Base-by-base conservation (phyloP, 2,113 vertebrate genomes). In the Psettodes erumei region DNA sequence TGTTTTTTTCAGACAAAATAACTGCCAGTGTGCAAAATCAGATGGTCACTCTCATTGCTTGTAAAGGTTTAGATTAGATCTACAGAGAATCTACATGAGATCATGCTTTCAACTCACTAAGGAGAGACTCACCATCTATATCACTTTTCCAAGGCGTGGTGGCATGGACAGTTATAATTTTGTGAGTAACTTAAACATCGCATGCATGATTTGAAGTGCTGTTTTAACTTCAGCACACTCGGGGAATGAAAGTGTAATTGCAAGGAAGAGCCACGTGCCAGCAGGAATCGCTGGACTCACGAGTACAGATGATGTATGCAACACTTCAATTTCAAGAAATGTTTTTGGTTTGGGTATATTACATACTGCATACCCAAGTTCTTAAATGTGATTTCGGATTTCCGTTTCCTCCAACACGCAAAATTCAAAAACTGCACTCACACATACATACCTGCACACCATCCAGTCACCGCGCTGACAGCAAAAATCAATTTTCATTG, bases 401-500 rank as follows among this genome's bases (percentile, higher is more conserved):
- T 54, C 45, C 21, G 38, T 21, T 30, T 32, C 33, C 33, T 56
- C 71, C 16, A 6, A 58, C 19, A 56, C 33, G 27, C 23, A 71
- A n/a, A n/a, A n/a, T n/a, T n/a, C n/a, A n/a, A n/a, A n/a, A n/a
- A n/a, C n/a, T 30, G 21, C 8, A 30, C 35, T 48, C 45, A 40
- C 54, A 58, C n/a, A 56, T 19, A 33, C 13, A 27, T 38, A 12
- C 30, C 2, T 54, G 42, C 28, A 78, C 53, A 75, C 53, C 19
- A 43, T 54, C 9, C 47, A 67, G 53, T 15, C 51, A 63, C 32
- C 43, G 50, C 51, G 75, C 40, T 63, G 70, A 81, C 47, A 83
- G 81, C 73, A 75, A 56, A 85, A 90, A 92, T 88, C 77, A 69
- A 58, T 76, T 53, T 87, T 80, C 78, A 87, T 71, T 80, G 72